These are phyloP conservation scores for Propithecus coquereli DNA, from an alignment of 2,113 vertebrate genomes.

Conservation along the genomic window DNA sequence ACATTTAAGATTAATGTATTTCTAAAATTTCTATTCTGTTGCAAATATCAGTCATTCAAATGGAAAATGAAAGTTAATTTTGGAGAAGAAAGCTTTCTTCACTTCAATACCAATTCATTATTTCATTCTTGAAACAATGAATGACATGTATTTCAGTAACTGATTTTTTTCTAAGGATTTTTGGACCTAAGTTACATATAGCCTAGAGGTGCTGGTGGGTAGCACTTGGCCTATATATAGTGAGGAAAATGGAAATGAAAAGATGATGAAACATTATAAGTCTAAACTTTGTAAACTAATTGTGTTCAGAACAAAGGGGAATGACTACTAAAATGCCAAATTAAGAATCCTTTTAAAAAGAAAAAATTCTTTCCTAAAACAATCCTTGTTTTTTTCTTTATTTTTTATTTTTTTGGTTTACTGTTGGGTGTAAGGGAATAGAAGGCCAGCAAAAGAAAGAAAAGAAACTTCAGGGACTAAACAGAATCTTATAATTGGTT, in stretches of 20 bases:
- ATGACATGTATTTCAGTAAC: conserved; percentile 27
- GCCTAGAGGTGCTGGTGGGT: neutral
- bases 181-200: neutral
- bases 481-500: neutral
- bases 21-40: conserved; percentile 31
- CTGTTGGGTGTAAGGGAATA: neutral
- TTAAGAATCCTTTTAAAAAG: conserved; percentile 13
- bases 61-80: conserved; percentile 25
- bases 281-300: neutral
- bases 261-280: neutral
- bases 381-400: too few species aligned
- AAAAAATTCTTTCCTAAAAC: neutral
- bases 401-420: neutral
- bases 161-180: conserved; percentile 35
- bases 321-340: neutral
- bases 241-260: conserved; percentile 22
- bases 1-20: conserved; percentile 41
- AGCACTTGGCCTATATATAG: neutral
- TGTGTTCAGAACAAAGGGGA: conserved; percentile 30
- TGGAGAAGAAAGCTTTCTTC: neutral
- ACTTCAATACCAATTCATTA: neutral
- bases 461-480: neutral
- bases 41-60: conserved; percentile 20
- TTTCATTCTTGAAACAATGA: conserved; percentile 38
- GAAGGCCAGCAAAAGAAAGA: neutral